These are phyloP conservation scores for Gouania willdenowi DNA, from an alignment of 2,797 vertebrate species.

Conservation along the genomic window DNA sequence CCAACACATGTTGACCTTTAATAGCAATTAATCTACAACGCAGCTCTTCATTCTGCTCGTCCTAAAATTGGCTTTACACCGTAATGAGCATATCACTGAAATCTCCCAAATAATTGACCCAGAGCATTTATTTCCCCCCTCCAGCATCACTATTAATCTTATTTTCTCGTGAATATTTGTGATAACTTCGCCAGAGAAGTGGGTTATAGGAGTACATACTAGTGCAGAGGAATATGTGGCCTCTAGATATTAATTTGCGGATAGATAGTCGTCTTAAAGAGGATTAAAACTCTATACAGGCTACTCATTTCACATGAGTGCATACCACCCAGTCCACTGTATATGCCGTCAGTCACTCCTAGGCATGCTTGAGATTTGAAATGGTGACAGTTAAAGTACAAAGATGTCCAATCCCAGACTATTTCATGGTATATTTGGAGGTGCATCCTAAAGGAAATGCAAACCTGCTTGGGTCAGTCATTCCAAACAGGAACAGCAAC, in stretches of 20 bases:
- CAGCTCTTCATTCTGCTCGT: slow-evolving; percentile 54
- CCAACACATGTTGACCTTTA: slow-evolving; percentile 72
- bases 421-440: slow-evolving; percentile 74
- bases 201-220: slow-evolving; percentile 52
- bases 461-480: slow-evolving; percentile 56
- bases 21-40: slow-evolving; percentile 58
- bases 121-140: slow-evolving; percentile 64
- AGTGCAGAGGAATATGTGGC: slow-evolving; percentile 56
- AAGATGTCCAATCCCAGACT: slow-evolving; percentile 73
- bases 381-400: slow-evolving; percentile 78
- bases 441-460: slow-evolving; percentile 66
- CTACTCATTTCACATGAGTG: slow-evolving; percentile 65
- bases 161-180: slow-evolving; percentile 76
- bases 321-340: slow-evolving; percentile 66
- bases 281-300: slow-evolving; percentile 74
- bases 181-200: slow-evolving; percentile 57
- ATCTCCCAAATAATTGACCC: slow-evolving; percentile 72
- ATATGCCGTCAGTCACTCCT: slow-evolving; percentile 65
- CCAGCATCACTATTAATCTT: slow-evolving; percentile 71
- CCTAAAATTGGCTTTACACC: slow-evolving; percentile 61
- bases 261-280: slow-evolving; percentile 74
- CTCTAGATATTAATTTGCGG: slow-evolving; percentile 73
- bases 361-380: slow-evolving; percentile 72
- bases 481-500: slow-evolving; percentile 55
- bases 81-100: slow-evolving; percentile 63